Base-by-base conservation (phyloP, 2,888 invertebrate genomes). In the Deilephila elpenor region DNA sequence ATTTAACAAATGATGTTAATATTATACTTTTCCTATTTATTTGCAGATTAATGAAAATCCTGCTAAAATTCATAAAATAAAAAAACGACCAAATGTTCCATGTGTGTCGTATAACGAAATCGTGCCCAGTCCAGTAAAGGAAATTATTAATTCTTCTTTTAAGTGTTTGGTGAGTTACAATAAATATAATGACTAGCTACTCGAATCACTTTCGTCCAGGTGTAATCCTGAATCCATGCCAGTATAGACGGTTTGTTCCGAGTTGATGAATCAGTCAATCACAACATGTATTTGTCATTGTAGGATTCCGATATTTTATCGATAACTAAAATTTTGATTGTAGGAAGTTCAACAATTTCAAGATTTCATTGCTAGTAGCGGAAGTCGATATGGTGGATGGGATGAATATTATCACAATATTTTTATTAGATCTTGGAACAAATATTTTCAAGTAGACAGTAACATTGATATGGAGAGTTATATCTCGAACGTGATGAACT, bases 321-420 rank as follows among this genome's bases (percentile, higher is more conserved):
- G 19, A n/a, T n/a, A 19, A n/a, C 6, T 56, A 19, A 19, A 14
- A 3, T 19, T 61, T n/a, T 20, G 11, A 56, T 79, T 82, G 67
- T 75, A 95, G 95, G 95, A 95, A 88, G 95, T 95, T 8, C 94
- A 94, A 85, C 84, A 92, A 67, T 95, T 95, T 83, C 93, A 95
- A 88, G 94, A 95, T 56, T 96, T 95, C 80, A 83, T 96, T 79
- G 86, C 84, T 73, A 87, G 85, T 71, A 95, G 88, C 78, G 89
- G 89, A 51, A 95, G 95, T 44, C 94, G 95, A 60, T 93, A 94
- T 74, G 95, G 95, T 72, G 95, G 96, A 20, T 96, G 96, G 96
- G 87, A 91, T 74, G 90, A 92, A 80, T 95, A 95, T 74, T 94
- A 95, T 78, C 96, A 96, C 81, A 93, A 93, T 70, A 85, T 95